phyloP scores from a whole-genome alignment of 2,113 vertebrate species.

The Platanista minor region DNA sequence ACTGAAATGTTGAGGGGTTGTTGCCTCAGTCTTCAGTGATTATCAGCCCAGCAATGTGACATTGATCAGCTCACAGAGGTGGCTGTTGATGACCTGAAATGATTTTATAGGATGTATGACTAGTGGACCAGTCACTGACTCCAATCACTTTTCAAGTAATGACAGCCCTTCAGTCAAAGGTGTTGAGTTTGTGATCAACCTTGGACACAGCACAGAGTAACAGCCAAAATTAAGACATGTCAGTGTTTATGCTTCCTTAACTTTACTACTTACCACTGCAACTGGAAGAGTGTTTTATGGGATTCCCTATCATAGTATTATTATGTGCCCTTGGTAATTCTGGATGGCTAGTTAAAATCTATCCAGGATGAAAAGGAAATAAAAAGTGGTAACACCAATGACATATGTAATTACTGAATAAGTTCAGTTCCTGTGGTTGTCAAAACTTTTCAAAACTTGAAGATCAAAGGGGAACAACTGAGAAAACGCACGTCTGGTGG shows the following conservation, averaged over 20 bases:
- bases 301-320: background rate
- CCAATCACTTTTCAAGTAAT: background rate
- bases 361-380: background rate
- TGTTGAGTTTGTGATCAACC: background rate
- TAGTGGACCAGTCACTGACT: background rate
- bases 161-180: background rate
- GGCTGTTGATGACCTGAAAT: background rate
- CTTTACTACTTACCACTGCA: background rate
- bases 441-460: background rate
- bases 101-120: background rate
- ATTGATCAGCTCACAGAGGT: background rate
- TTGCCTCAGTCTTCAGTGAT: no score
- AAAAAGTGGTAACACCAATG: background rate
- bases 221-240: background rate
- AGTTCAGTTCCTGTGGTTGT: background rate
- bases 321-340: background rate
- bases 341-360: background rate
- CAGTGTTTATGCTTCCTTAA: background rate
- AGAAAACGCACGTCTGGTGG: background rate
- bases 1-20: background rate
- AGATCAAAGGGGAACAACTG: background rate
- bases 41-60: background rate
- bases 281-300: background rate
- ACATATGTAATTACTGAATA: background rate
- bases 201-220: background rate